phyloP scores from a whole-genome alignment of 2,797 vertebrate species.

The Monodelphis domestica region DNA sequence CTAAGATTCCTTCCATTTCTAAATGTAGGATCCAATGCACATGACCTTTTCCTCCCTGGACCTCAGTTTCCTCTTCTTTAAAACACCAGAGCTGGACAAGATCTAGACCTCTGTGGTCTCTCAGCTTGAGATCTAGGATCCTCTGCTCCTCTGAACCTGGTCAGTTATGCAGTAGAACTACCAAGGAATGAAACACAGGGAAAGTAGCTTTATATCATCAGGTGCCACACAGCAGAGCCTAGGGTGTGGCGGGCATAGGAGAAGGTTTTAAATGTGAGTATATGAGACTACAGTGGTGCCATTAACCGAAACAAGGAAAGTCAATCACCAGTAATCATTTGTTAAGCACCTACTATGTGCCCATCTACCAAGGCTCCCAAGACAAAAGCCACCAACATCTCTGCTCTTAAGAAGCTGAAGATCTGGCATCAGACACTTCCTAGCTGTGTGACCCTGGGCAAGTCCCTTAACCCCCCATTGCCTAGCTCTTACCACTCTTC shows the following conservation, averaged over 20 bases:
- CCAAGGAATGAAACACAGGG: background rate
- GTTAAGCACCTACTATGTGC: background rate
- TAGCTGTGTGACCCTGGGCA: too few species aligned
- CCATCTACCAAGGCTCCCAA: background rate
- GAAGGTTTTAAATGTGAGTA: background rate
- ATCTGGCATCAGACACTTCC: too few species aligned
- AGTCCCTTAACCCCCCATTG: too few species aligned
- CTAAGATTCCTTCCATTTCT: too few species aligned
- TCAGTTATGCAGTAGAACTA: background rate
- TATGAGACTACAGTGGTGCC: background rate
- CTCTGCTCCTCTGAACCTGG: background rate
- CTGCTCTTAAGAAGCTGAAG: background rate
- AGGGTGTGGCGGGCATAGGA: background rate
- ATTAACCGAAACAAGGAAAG: background rate
- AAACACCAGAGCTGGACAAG: background rate
- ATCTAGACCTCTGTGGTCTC: background rate
- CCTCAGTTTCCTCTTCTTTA: constrained; percentile 43
- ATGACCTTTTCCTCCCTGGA: too few species aligned
- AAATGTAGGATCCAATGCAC: too few species aligned
- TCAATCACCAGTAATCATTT: background rate
- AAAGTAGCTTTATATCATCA: background rate
- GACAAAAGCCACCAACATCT: background rate
- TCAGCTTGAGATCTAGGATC: background rate
- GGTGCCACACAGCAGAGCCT: background rate
- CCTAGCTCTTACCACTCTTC: too few species aligned